Conservation (phyloP, 2,888 invertebrate species). For the Lucinisca nassula region DNA sequence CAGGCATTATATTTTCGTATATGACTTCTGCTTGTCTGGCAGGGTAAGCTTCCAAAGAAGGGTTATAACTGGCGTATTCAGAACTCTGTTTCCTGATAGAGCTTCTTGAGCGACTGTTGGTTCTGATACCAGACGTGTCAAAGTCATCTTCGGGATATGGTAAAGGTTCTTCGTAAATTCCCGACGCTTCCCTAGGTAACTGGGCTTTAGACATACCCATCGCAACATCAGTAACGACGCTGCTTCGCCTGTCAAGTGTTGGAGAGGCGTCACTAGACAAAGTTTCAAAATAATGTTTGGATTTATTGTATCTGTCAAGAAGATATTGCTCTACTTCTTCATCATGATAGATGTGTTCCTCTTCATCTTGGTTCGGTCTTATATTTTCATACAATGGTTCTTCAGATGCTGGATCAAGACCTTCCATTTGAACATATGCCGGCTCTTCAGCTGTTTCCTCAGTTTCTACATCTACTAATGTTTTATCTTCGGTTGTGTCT, state of each 20-base stretch:
- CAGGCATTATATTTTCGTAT: not conserved
- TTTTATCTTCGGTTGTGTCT: not conserved
- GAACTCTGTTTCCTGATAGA: not conserved
- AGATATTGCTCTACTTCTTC: conserved; percentile 59
- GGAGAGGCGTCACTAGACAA: not conserved
- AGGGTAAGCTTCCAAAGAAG: not conserved
- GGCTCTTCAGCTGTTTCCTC: not conserved
- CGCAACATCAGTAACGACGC: not conserved
- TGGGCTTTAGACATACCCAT: not conserved
- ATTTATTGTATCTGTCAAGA: conserved; percentile 23
- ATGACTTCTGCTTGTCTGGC: not conserved
- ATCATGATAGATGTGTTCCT: conserved; percentile 62
- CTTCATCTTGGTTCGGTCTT: not conserved
- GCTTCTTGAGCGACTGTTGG: not conserved
- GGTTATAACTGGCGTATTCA: not conserved
- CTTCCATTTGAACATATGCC: not conserved
- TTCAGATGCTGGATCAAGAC: not conserved
- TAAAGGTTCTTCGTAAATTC: not conserved
- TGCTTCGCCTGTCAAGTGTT: not conserved
- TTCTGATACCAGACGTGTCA: not conserved
- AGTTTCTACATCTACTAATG: not conserved
- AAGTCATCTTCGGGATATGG: not conserved
- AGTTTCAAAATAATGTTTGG: conserved; percentile 50
- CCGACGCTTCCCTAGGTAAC: too few species aligned
- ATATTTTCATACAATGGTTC: conserved; percentile 34